These are phyloP conservation scores for Arctia plantaginis DNA, from an alignment of 2,888 invertebrate genomes.

Conservation along the genomic window DNA sequence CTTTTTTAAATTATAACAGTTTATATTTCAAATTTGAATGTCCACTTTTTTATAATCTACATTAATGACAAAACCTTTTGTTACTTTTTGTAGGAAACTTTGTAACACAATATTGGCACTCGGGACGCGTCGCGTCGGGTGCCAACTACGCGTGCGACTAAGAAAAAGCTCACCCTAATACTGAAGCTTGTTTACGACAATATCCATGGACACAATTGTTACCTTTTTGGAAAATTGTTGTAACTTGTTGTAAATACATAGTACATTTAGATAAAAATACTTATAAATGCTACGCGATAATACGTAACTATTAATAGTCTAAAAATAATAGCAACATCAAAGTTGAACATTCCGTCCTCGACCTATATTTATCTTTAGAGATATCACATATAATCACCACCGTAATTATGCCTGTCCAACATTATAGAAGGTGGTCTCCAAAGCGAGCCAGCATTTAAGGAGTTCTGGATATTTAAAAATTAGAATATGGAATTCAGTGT, in stretches of 20 bases:
- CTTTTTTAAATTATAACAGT: not conserved
- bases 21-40: not conserved
- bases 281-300: not conserved
- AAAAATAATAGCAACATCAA: not conserved
- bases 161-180: slow-evolving; percentile 12
- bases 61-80: not conserved
- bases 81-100: slow-evolving; percentile 3
- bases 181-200: not conserved
- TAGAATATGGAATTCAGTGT: not conserved
- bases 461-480: not conserved
- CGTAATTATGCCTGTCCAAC: not conserved
- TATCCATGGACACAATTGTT: not conserved
- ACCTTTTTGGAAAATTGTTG: not conserved
- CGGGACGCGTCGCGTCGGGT: slow-evolving; percentile 8
- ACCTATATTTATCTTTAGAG: not conserved
- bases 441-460: too few relatives aligned
- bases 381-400: not conserved
- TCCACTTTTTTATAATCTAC: not conserved
- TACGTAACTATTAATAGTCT: not conserved
- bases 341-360: not conserved
- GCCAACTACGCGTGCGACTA: slow-evolving; percentile 16
- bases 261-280: not conserved
- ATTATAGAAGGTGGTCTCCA: not conserved
- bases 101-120: not conserved
- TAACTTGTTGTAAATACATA: not conserved